phyloP scores from a whole-genome alignment of 2,113 vertebrate species.

The Procavia capensis region DNA sequence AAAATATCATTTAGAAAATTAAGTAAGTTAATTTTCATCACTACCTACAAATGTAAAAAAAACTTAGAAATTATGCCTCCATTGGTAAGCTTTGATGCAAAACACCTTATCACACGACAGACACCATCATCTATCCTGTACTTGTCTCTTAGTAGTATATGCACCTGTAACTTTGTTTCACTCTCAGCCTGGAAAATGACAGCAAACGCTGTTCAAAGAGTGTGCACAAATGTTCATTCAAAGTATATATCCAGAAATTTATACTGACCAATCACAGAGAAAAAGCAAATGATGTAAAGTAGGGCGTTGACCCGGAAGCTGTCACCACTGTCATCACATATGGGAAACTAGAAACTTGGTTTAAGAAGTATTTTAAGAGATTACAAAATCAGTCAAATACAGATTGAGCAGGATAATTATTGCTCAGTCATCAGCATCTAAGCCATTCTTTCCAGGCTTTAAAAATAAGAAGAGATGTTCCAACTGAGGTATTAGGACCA shows the following conservation, averaged over 20 bases:
- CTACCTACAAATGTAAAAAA: background rate
- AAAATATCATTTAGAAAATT: slow-evolving; percentile 2
- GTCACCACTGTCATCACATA: background rate
- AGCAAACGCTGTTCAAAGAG: background rate
- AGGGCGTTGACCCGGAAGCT: background rate
- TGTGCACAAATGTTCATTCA: background rate
- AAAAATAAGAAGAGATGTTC: background rate
- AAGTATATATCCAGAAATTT: background rate
- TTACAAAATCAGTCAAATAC: background rate
- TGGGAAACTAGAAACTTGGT: background rate
- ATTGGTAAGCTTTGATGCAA: background rate
- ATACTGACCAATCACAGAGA: background rate
- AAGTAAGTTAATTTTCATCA: background rate
- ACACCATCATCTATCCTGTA: background rate
- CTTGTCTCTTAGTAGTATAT: background rate
- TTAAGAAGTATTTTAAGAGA: background rate
- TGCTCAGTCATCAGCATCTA: background rate
- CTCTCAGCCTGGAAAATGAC: slow-evolving; percentile 3
- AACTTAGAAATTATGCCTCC: background rate
- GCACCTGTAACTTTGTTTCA: background rate
- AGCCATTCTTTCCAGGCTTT: background rate
- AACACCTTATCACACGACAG: background rate
- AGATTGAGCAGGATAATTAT: background rate
- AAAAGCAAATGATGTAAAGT: background rate
- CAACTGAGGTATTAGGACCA: background rate